These are phyloP conservation scores for Pipistrellus nathusii DNA, from an alignment of 2,797 vertebrate species.

Conservation along the genomic window DNA sequence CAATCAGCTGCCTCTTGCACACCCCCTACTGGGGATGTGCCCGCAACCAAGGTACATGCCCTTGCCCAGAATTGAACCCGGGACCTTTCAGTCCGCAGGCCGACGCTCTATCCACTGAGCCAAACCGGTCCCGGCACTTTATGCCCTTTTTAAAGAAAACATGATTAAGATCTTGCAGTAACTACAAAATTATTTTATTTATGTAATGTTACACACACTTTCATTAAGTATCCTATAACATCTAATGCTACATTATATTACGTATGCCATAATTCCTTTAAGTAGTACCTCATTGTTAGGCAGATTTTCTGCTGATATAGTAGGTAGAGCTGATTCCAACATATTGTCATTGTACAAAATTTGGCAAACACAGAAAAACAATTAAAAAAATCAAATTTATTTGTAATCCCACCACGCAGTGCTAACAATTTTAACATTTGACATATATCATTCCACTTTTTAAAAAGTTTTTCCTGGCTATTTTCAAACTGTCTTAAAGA, in stretches of 20 bases:
- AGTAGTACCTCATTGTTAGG: not conserved
- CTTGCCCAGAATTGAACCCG: too few relatives aligned
- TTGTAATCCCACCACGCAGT: not conserved
- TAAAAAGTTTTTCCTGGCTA: not conserved
- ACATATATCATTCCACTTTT: not conserved
- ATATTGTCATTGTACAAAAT: constrained; percentile 51
- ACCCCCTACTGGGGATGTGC: too few relatives aligned
- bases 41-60: too few relatives aligned
- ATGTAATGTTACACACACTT: not conserved
- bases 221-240: not conserved
- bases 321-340: not conserved
- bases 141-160: not conserved
- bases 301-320: not conserved
- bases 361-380: constrained; percentile 42
- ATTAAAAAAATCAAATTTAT: constrained; percentile 41
- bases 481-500: constrained; percentile 47
- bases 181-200: not conserved
- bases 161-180: not conserved
- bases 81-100: too few relatives aligned
- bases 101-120: too few relatives aligned
- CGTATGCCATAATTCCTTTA: not conserved
- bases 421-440: not conserved
- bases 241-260: not conserved
- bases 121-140: too few relatives aligned
- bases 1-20: too few relatives aligned